Base-by-base conservation (phyloP, 2,797 vertebrate genomes). In the Schizopygopsis pylzovi region DNA sequence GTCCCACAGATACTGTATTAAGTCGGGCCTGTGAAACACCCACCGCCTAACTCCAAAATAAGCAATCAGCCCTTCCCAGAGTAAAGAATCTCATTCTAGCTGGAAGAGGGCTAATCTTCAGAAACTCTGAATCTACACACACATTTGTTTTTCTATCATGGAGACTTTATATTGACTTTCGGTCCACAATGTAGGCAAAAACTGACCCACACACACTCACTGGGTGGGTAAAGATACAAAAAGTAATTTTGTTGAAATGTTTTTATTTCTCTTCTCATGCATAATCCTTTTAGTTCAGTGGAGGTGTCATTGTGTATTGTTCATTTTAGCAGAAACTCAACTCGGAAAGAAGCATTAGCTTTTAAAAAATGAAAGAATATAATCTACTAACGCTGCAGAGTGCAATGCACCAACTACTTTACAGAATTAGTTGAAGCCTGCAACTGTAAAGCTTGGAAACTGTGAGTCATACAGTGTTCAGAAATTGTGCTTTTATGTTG, bases 81-180 rank as follows among this genome's bases (percentile, higher is more conserved):
- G 86, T 91, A 79, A 89, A 89, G 86, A 80, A 87, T 88, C 87
- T 52, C 84, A 87, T 86, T 84, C 83, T 82, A 71, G 41, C 28
- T 76, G 79, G 82, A 71, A 82, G 52, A 65, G 79, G 84, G 65
- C 67, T 79, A 85, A 61, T 83, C 87, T 90, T 91, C 84, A 56
- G 54, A 59, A 91, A 88, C 89, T 91, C 87, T 82, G 90, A 88
- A 83, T 86, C 91, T 91, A 90, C 80, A 81, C 85, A 89, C 83
- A 87, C 88, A 90, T 56, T 77, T 9, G 54, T 41, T 78, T 78
- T 78, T 59, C 37, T 25, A 43, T 25, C 54, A 25, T 78, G 22
- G 22, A 12, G 52, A 41, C 22, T 61, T 25, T 78, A n/a, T 13
- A 61, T 59, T 43, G 20, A 78, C 54, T 61, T 43, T 43, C 2